These are phyloP conservation scores for Bovichtus variegatus DNA, from an alignment of 2,797 vertebrate genomes.

Conservation along the genomic window DNA sequence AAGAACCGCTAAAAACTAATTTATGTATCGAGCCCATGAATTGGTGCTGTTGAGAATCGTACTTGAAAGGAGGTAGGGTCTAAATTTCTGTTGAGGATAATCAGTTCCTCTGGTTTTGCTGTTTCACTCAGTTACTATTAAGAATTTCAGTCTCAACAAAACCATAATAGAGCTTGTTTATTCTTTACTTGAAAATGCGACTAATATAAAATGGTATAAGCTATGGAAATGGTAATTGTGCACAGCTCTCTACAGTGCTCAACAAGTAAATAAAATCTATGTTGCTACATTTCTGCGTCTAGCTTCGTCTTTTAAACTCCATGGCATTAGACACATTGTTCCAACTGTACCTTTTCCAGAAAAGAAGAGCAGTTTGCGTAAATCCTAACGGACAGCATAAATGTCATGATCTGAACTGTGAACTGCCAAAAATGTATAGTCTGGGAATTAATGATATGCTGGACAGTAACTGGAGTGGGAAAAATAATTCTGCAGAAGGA, in stretches of 20 bases:
- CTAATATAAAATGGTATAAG: constrained; percentile 76
- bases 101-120: constrained; percentile 50
- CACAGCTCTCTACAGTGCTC: constrained; percentile 73
- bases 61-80: constrained; percentile 68
- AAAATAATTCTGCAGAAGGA: constrained; percentile 74
- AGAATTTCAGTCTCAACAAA: constrained; percentile 45
- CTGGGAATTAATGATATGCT: constrained; percentile 84
- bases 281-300: constrained; percentile 51
- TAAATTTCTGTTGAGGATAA: constrained; percentile 57
- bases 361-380: constrained; percentile 39
- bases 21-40: constrained; percentile 72
- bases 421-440: constrained; percentile 75
- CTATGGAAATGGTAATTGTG: constrained; percentile 70
- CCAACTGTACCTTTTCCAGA: constrained; percentile 10
- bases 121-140: constrained; percentile 56
- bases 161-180: constrained; percentile 65
- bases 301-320: constrained; percentile 30
- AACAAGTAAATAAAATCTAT: constrained; percentile 78
- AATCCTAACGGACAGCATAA: constrained; percentile 46
- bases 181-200: constrained; percentile 79
- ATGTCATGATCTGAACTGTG: constrained; percentile 34
- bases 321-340: constrained; percentile 6
- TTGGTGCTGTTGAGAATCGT: constrained; percentile 70
- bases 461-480: constrained; percentile 77
- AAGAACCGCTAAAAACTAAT: constrained; percentile 52